Evolutionary conservation across 2,113 vertebrate genomes (phyloP).

Genomic region (Himantopus leucocephalus): DNA sequence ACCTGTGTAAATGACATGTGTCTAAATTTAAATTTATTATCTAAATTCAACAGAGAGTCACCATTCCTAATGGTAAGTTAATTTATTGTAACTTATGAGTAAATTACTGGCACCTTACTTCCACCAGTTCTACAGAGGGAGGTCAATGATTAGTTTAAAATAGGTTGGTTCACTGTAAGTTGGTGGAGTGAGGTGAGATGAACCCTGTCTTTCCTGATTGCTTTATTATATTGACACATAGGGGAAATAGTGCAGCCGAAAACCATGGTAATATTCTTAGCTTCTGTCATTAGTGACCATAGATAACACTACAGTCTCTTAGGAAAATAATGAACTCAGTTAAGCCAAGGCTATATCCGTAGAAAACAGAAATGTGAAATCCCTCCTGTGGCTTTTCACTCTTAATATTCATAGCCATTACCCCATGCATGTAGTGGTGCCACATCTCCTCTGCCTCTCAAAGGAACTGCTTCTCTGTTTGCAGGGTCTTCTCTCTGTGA

Average conservation of each 20-base stretch:
- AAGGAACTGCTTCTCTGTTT: background rate
- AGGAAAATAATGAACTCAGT: background rate
- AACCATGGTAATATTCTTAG: background rate
- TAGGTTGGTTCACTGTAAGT: background rate
- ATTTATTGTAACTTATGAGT: background rate
- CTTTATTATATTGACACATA: background rate
- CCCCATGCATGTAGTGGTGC: rapidly evolving
- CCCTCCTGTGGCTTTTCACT: background rate
- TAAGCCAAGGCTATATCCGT: background rate
- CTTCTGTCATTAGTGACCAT: background rate
- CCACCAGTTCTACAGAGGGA: background rate
- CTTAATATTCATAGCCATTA: background rate
- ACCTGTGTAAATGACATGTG: background rate
- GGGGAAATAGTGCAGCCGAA: background rate
- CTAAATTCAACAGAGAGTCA: background rate
- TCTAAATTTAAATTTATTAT: background rate
- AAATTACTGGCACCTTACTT: background rate
- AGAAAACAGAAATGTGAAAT: background rate
- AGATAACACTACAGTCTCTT: background rate
- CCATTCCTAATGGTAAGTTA: background rate
- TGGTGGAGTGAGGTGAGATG: background rate
- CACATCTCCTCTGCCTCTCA: background rate
- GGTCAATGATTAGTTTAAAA: background rate
- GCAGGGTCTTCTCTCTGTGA: background rate
- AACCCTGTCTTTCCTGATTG: background rate